phyloP scores from a whole-genome alignment of 1,140 invertebrate species.

The Polyergus mexicanus region DNA sequence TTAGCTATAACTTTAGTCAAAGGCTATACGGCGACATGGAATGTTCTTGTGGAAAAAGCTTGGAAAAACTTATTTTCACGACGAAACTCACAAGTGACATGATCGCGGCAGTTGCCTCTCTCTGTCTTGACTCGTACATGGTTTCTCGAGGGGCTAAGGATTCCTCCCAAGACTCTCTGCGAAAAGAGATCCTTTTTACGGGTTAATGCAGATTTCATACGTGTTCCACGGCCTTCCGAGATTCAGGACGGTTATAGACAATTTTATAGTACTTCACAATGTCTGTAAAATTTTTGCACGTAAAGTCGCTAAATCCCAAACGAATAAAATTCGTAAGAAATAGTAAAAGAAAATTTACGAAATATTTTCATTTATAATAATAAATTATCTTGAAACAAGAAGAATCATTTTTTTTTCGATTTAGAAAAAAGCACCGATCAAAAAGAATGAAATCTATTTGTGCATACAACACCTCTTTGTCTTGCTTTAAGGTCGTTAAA shows the following conservation, averaged over 20 bases:
- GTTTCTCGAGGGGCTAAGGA: conserved; percentile 17
- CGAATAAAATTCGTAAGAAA: background rate
- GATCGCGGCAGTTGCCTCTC: background rate
- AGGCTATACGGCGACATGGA: background rate
- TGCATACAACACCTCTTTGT: background rate
- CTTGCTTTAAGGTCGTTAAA: background rate
- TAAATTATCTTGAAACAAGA: background rate
- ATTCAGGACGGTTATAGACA: conserved; percentile 14
- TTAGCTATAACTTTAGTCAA: background rate
- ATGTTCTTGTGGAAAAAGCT: background rate
- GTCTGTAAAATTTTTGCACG: background rate
- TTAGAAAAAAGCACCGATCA: no score
- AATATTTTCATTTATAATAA: background rate
- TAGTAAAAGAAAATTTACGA: background rate
- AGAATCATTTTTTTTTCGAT: background rate
- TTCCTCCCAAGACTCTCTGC: background rate
- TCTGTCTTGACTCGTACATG: background rate
- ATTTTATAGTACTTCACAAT: conserved; percentile 6
- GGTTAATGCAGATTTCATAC: conserved; percentile 25
- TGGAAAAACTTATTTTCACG: conserved; percentile 15
- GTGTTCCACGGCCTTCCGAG: background rate
- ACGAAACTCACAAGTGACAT: background rate
- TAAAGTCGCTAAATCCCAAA: background rate
- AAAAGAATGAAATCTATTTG: background rate
- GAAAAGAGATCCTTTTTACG: conserved; percentile 10